Evolutionary conservation across 2,113 vertebrate species (phyloP).

Genomic region (Scatophagus argus): DNA sequence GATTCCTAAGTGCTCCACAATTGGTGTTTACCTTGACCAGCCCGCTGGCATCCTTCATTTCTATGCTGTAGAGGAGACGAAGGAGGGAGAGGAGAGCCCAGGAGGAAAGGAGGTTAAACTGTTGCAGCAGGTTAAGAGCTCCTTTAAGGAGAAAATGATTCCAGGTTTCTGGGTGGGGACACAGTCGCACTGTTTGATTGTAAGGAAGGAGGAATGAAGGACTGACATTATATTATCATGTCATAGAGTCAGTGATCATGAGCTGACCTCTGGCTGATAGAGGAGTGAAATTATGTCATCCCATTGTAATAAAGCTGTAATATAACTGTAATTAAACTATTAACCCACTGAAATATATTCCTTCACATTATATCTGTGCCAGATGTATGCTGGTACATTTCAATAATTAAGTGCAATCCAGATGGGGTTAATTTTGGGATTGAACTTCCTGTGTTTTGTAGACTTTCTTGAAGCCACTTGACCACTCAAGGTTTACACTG

Average conservation of each 20-base stretch:
- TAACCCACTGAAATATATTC: background rate
- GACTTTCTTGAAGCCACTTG: conserved; percentile 28
- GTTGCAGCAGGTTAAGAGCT: conserved; percentile 57
- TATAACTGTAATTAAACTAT: background rate
- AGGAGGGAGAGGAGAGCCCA: conserved; percentile 50
- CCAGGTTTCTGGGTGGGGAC: conserved; percentile 75
- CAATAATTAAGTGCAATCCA: conserved; percentile 24
- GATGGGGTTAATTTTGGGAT: conserved; percentile 5
- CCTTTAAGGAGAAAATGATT: conserved; percentile 66
- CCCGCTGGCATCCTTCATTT: conserved; percentile 74
- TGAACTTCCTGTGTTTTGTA: conserved; percentile 11
- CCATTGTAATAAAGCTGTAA: conserved; percentile 1
- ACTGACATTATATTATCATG: background rate
- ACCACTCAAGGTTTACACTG: conserved; percentile 42
- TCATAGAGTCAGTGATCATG: background rate
- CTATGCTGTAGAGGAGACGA: conserved; percentile 67
- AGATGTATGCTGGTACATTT: conserved; percentile 1
- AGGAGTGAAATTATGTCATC: background rate
- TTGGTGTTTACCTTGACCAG: conserved; percentile 80
- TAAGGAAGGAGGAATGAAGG: conserved; percentile 56
- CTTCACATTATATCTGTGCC: background rate
- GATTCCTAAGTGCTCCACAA: conserved; percentile 48
- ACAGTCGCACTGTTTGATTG: conserved; percentile 65
- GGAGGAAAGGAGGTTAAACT: conserved; percentile 55
- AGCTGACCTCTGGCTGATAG: too few species aligned